phyloP scores from a whole-genome alignment of 2,888 invertebrate species.

The Drosophila austrosaltans region DNA sequence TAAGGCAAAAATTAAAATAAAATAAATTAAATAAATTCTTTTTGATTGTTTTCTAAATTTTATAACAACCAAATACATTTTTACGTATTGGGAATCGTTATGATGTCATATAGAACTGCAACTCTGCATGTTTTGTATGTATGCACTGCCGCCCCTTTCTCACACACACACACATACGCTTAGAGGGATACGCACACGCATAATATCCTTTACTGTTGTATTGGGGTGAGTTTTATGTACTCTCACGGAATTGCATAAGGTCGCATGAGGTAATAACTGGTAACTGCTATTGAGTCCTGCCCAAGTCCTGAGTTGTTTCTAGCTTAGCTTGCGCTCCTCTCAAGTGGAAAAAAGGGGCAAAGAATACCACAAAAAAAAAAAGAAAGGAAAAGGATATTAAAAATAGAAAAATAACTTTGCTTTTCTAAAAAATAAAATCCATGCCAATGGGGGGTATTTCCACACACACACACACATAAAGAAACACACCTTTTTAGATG shows the following conservation, averaged over 20 bases:
- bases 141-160: slow-evolving; percentile 59
- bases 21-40: background rate
- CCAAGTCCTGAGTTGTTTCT: slow-evolving; percentile 4
- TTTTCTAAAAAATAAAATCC: slow-evolving; percentile 7
- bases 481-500: background rate
- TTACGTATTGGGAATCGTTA: background rate
- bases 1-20: slow-evolving; percentile 2
- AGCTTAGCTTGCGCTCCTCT: slow-evolving; percentile 19
- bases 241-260: slow-evolving; percentile 72
- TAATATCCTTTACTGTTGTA: slow-evolving; percentile 5
- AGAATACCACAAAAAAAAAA: background rate
- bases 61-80: background rate
- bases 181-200: background rate
- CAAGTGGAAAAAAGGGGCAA: slow-evolving; percentile 57
- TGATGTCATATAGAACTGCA: slow-evolving; percentile 47
- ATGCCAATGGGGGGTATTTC: background rate
- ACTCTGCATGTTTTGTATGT: slow-evolving; percentile 63
- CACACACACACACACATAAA: background rate
- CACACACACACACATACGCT: slow-evolving; percentile 4
- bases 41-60: background rate
- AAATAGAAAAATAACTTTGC: slow-evolving; percentile 20
- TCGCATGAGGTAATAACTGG: slow-evolving; percentile 65
- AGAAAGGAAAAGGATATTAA: slow-evolving; percentile 31
- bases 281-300: slow-evolving; percentile 46
- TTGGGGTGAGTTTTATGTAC: slow-evolving; percentile 23